These are phyloP conservation scores for Dusona sp. DNA, from an alignment of 2,888 invertebrate species.

Conservation along the genomic window DNA sequence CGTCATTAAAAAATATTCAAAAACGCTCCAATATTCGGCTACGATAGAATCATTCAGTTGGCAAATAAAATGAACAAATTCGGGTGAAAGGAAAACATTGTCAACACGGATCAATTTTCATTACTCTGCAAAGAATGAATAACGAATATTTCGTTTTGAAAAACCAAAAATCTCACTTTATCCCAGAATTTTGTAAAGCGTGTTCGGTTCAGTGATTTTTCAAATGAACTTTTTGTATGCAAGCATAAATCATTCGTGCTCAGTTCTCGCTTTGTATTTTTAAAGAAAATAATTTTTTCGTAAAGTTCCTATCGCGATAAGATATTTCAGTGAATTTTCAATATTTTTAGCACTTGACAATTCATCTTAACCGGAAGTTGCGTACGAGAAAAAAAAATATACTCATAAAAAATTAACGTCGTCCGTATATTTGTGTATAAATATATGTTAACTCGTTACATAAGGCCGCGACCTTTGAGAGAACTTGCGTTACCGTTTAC, in stretches of 20 bases:
- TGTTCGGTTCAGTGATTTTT: too few relatives aligned
- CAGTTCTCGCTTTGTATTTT: too few relatives aligned
- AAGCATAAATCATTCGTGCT: too few relatives aligned
- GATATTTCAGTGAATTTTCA: neutral
- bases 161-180: too few relatives aligned
- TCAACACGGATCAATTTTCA: neutral
- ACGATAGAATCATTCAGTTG: neutral
- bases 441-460: slow-evolving; percentile 68
- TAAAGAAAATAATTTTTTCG: too few relatives aligned
- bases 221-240: too few relatives aligned
- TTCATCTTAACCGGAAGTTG: neutral
- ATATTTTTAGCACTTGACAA: neutral
- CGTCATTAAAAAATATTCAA: neutral
- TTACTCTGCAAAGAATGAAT: neutral
- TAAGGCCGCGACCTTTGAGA: slow-evolving; percentile 68
- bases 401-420: slow-evolving; percentile 21
- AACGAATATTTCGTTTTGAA: neutral
- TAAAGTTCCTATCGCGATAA: too few relatives aligned
- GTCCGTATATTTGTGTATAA: slow-evolving; percentile 49
- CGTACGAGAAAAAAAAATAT: neutral
- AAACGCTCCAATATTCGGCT: neutral
- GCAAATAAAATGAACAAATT: neutral
- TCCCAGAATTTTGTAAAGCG: too few relatives aligned
- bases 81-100: neutral
- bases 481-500: slow-evolving; percentile 66